Percentiles rank a stretch among this genome's conserved stretches.
phyloP scores from a whole-genome alignment of 2,797 vertebrate species.

The Decapterus maruadsi region DNA sequence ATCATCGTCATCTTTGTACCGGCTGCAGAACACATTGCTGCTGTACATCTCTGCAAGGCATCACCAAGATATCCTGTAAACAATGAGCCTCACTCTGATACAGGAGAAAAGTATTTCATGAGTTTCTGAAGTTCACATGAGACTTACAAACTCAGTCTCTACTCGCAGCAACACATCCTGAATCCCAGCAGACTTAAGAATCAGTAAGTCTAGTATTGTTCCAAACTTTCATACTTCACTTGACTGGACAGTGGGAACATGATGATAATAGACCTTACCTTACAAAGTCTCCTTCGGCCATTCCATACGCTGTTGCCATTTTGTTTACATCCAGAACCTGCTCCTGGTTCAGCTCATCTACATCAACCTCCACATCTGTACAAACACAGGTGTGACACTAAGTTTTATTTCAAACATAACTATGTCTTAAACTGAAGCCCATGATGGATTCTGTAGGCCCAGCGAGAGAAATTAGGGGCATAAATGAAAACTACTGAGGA shows the following conservation, averaged over 20 bases:
- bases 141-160: not conserved
- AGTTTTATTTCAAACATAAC: too few relatives aligned
- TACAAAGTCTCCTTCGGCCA: conserved; percentile 96
- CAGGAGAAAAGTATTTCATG: too few relatives aligned
- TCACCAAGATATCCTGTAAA: too few relatives aligned
- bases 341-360: conserved; percentile 94
- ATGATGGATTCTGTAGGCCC: too few relatives aligned
- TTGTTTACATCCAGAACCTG: conserved; percentile 95
- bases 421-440: too few relatives aligned
- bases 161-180: not conserved
- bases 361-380: conserved; percentile 96
- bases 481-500: too few relatives aligned
- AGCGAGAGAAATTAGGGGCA: too few relatives aligned
- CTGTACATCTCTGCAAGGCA: too few relatives aligned
- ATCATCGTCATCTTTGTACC: not conserved
- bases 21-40: not conserved
- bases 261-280: conserved; percentile 80
- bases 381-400: not conserved
- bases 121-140: not conserved
- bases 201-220: not conserved
- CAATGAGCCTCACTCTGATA: too few relatives aligned
- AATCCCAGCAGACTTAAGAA: not conserved
- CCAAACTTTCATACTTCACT: not conserved
- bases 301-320: conserved; percentile 94
- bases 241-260: not conserved